Evolutionary conservation across 1,140 invertebrate species (phyloP).

Genomic region (Drosophila trapezifrons): DNA sequence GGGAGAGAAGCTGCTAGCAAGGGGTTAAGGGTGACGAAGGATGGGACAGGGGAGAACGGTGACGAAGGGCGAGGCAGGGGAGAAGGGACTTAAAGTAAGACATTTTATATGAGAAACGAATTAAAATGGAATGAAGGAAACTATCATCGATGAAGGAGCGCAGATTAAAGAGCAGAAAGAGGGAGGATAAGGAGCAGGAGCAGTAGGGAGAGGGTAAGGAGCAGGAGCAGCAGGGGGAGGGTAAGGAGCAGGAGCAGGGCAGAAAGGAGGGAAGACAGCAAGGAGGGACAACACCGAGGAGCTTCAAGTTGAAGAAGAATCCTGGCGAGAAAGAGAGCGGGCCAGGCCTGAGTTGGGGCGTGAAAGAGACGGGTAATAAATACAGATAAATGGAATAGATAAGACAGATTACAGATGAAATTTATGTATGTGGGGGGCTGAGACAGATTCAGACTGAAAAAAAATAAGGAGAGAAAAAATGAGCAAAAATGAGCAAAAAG

Average conservation of each 20-base stretch:
- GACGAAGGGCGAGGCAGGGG: background rate
- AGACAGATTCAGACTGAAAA: too few relatives aligned
- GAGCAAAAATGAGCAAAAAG: background rate
- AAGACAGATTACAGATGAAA: constrained; percentile 46
- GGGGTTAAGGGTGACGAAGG: background rate
- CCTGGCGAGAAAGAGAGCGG: background rate
- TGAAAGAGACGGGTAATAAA: constrained; percentile 38
- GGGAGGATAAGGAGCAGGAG: too few relatives aligned
- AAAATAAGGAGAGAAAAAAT: background rate
- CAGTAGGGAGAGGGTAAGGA: too few relatives aligned
- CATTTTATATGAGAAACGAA: constrained; percentile 63
- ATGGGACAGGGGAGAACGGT: background rate
- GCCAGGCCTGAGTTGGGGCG: background rate
- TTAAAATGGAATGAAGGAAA: constrained; percentile 54
- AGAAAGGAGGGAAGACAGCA: background rate
- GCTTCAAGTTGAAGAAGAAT: constrained; percentile 8
- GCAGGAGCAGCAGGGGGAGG: too few relatives aligned
- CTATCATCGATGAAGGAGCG: constrained; percentile 39
- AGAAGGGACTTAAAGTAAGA: constrained; percentile 45
- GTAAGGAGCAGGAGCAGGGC: background rate
- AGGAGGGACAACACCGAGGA: too few relatives aligned
- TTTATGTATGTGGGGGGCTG: constrained; percentile 34
- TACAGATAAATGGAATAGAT: constrained; percentile 53
- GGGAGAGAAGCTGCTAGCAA: too few relatives aligned
- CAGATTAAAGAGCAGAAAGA: constrained; percentile 24